Percentiles rank a stretch among this genome's conserved stretches.
These are phyloP conservation scores for Rhogogaster chlorosoma DNA, from an alignment of 2,888 invertebrate genomes.

Conservation along the genomic window DNA sequence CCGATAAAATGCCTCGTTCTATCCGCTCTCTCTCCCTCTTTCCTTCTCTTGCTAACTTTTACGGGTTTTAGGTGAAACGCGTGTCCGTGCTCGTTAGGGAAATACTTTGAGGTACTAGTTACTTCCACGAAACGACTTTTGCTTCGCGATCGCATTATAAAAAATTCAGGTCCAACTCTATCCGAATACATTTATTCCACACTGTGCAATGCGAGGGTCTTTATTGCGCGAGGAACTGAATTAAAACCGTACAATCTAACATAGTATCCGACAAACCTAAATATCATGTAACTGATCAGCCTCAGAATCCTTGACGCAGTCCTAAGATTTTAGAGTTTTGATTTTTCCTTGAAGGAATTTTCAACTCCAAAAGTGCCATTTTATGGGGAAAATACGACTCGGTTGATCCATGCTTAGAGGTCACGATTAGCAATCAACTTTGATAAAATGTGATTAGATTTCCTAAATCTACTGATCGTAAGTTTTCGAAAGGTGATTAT, in stretches of 20 bases:
- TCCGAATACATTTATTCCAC: not conserved
- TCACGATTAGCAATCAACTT: not conserved
- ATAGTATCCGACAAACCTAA: not conserved
- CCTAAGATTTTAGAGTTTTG: not conserved
- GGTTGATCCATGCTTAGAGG: not conserved
- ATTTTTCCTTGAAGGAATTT: not conserved
- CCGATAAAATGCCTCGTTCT: constrained; percentile 40
- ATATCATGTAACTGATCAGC: not conserved
- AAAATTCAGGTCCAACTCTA: not conserved
- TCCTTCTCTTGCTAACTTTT: not conserved
- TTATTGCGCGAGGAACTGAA: not conserved
- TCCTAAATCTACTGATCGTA: not conserved
- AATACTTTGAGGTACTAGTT: constrained; percentile 32
- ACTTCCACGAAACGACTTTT: constrained; percentile 48
- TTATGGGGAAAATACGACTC: not conserved
- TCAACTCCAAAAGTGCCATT: not conserved
- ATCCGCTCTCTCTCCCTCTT: not conserved
- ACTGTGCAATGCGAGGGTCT: not conserved
- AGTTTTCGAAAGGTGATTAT: not conserved
- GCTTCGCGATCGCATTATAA: constrained; percentile 9
- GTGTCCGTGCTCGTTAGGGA: constrained; percentile 44
- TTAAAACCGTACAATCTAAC: not conserved
- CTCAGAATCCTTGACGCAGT: not conserved
- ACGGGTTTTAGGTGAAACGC: constrained; percentile 31
- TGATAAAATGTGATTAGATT: not conserved